These are phyloP conservation scores for Xerus rutilus DNA, from an alignment of 2,797 vertebrate species.

Conservation along the genomic window DNA sequence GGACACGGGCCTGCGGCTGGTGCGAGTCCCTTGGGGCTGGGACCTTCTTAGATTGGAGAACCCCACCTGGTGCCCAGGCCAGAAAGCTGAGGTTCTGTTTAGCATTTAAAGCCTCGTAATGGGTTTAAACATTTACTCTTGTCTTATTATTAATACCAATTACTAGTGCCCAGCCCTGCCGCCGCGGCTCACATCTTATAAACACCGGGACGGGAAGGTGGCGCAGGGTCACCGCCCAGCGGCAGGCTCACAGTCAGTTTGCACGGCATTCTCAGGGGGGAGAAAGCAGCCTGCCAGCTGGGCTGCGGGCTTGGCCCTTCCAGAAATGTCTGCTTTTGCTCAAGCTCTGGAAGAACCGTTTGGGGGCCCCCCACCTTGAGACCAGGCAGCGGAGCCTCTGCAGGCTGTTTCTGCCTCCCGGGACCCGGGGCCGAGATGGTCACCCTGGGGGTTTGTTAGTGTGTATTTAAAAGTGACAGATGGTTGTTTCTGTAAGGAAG, in stretches of 20 bases:
- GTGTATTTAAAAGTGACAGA: conserved; percentile 74
- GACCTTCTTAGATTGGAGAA: accelerated
- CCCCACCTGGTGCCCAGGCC: accelerated
- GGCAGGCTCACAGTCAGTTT: background rate
- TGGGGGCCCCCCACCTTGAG: background rate
- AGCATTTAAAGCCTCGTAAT: conserved; percentile 51
- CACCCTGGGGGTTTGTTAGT: conserved; percentile 67
- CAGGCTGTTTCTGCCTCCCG: background rate
- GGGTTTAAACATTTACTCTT: conserved; percentile 64
- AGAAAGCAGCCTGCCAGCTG: background rate
- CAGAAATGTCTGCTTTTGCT: conserved; percentile 76
- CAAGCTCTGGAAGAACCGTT: conserved; percentile 1
- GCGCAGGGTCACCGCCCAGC: background rate
- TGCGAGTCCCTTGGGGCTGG: accelerated
- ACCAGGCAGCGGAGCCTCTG: accelerated
- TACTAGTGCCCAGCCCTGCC: background rate
- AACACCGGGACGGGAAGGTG: conserved; percentile 52
- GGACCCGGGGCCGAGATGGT: conserved; percentile 54
- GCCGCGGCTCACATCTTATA: background rate
- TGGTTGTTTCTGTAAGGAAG: conserved; percentile 74
- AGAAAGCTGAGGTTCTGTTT: conserved; percentile 63
- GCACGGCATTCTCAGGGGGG: background rate
- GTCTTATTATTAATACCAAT: conserved; percentile 73
- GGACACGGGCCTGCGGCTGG: accelerated
- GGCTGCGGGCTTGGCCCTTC: background rate